phyloP scores from a whole-genome alignment of 2,113 vertebrate species.

The Bos javanicus region DNA sequence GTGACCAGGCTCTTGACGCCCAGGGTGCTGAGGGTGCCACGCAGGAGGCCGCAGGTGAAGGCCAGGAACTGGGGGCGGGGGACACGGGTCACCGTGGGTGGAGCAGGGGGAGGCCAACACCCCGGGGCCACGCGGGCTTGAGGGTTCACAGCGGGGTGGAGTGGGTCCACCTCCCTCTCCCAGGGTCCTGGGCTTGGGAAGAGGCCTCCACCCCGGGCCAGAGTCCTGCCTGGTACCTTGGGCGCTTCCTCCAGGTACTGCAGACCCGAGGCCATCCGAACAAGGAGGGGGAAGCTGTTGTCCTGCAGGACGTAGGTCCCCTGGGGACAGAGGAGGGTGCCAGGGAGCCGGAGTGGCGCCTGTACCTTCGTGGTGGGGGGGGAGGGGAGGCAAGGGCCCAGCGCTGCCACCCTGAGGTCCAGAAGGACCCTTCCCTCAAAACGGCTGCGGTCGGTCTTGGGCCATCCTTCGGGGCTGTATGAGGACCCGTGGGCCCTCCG shows the following conservation, averaged over 20 bases:
- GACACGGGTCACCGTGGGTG: neutral
- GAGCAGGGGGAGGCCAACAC: neutral
- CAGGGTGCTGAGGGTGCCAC: constrained; percentile 86
- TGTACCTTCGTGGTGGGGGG: fast-evolving
- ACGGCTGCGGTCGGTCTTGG: fast-evolving
- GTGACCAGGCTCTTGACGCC: constrained; percentile 88
- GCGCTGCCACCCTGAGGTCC: neutral
- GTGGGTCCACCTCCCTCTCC: neutral
- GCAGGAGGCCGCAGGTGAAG: constrained; percentile 88
- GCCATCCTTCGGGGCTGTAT: neutral
- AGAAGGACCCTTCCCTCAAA: neutral
- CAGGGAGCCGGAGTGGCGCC: fast-evolving
- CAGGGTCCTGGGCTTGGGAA: neutral
- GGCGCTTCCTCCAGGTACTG: constrained; percentile 90
- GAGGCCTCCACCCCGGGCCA: neutral
- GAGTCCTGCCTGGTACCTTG: constrained; percentile 77
- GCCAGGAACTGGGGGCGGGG: constrained; percentile 83
- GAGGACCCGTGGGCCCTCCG: fast-evolving
- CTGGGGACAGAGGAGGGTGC: constrained; percentile 62
- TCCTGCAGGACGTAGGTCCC: constrained; percentile 91
- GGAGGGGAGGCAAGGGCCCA: neutral
- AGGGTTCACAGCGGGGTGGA: neutral
- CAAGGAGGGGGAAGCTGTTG: constrained; percentile 85
- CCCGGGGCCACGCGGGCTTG: fast-evolving
- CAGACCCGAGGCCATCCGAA: constrained; percentile 83